phyloP scores from a whole-genome alignment of 2,797 vertebrate genomes.

The Spheniscus humboldti region DNA sequence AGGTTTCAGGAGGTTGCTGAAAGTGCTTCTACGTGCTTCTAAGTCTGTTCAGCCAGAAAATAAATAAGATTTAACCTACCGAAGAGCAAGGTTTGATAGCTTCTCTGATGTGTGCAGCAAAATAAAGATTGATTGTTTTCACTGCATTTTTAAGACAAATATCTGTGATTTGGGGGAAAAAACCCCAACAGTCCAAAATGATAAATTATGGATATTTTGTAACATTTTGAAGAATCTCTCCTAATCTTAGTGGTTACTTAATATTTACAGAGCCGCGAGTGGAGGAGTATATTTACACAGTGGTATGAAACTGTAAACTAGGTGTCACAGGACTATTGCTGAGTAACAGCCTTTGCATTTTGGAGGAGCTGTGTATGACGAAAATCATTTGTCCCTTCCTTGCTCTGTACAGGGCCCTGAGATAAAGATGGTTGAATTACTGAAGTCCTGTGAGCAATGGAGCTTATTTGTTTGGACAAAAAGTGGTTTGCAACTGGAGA shows the following conservation, averaged over 20 bases:
- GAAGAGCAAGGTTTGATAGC: not conserved
- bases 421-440: not conserved
- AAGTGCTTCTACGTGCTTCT: not conserved
- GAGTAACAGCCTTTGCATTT: not conserved
- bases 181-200: accelerated
- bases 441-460: no score
- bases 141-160: not conserved
- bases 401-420: not conserved
- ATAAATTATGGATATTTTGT: not conserved
- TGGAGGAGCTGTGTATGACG: not conserved
- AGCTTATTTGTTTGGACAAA: not conserved
- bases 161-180: not conserved
- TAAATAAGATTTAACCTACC: not conserved
- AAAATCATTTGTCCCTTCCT: accelerated
- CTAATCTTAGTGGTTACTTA: not conserved
- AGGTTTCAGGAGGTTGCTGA: not conserved
- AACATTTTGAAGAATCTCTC: not conserved
- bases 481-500: not conserved
- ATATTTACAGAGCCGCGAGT: not conserved
- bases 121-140: not conserved
- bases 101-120: not conserved
- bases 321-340: not conserved
- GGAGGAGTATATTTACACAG: not conserved
- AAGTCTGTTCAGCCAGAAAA: not conserved
- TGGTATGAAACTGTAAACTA: not conserved